Evolutionary conservation across 1,140 invertebrate species (phyloP), one percentile per base, ranked within the genome.

Genomic region (Drosophila sechellia): DNA sequence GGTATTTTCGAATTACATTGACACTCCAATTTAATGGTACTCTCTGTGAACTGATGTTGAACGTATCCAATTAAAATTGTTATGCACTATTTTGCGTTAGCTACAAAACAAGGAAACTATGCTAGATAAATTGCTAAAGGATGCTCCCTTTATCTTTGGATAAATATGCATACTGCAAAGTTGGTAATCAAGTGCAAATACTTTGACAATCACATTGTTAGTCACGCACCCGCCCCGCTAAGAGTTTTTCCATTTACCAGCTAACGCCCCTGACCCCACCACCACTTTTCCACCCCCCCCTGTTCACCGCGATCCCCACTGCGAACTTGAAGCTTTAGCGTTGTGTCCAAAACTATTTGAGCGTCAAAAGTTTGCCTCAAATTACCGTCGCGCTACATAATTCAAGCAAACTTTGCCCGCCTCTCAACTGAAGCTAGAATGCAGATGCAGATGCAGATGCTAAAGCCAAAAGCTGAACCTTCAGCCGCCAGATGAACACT

Each of bases 311-410:
- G 15, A 35, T 49, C 31, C 49, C 53, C 39, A 34, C 58, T 53
- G 37, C 53, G 34, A 60, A 52, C 45, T 15, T 45, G 43, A 45
- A 55, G 49, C 64, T 49, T 61, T 54, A 40, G 35, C 70, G 72
- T 53, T 52, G 39, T 65, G 65, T 71, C 83, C 37, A 72, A 86
- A 87, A 83, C 83, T 86, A 87, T 89, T 87, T 66, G 58, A 61
- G 66, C 76, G 75, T 68, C 83, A 87, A 89, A 71, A 87, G 79
- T 87, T 89, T 76, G 61, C 76, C 83, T 83, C 71, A 79, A 87
- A 87, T 87, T 87, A 79, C 76, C 74, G 83, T 79, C 79, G 66
- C 76, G 83, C 83, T 89, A 87, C 79, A 87, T 89, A 89, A 87
- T 81, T 87, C 76, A 83, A 65, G 48, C 49, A 79, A 87, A 77